Percentiles rank a stretch among this genome's conserved stretches.
Conservation (phyloP, 2,888 invertebrate genomes). For the Drosophila robusta region DNA sequence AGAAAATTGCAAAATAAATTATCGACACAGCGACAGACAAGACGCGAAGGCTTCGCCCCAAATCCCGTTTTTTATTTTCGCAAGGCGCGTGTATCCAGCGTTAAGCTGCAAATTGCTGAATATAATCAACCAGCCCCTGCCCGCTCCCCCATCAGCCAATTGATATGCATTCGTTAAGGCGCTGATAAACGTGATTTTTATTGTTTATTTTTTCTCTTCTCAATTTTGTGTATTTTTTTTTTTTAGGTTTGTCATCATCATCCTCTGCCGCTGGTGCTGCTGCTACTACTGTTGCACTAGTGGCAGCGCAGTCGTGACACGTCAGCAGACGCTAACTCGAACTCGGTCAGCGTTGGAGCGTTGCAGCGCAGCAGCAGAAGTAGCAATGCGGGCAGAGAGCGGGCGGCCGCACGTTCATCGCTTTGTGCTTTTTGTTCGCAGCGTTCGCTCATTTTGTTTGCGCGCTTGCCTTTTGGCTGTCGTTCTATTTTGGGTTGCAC, state of each 20-base stretch:
- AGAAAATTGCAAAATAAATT: slow-evolving; percentile 40
- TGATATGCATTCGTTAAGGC: slow-evolving; percentile 37
- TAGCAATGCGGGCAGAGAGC: slow-evolving; percentile 14
- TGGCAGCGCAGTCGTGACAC: slow-evolving; percentile 44
- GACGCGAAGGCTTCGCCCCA: slow-evolving; percentile 18
- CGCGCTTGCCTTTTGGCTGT: slow-evolving; percentile 50
- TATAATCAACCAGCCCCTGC: background rate
- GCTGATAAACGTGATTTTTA: slow-evolving; percentile 47
- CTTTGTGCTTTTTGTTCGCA: slow-evolving; percentile 52
- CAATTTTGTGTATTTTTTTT: slow-evolving; percentile 21
- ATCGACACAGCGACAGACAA: slow-evolving; percentile 27
- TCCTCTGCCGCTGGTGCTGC: slow-evolving; percentile 14
- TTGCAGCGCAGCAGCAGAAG: background rate
- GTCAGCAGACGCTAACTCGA: slow-evolving; percentile 56
- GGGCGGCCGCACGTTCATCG: slow-evolving; percentile 54
- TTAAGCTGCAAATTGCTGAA: slow-evolving; percentile 47
- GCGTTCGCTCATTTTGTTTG: slow-evolving; percentile 58
- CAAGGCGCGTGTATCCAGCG: slow-evolving; percentile 34
- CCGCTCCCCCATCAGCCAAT: slow-evolving; percentile 10
- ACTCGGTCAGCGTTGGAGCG: slow-evolving; percentile 63
- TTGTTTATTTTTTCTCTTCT: slow-evolving; percentile 12
- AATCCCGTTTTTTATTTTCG: slow-evolving; percentile 38
- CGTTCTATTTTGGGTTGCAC: slow-evolving; percentile 76
- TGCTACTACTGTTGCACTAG: slow-evolving; percentile 16
- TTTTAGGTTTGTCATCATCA: slow-evolving; percentile 48